Evolutionary conservation across 2,888 invertebrate species (phyloP).

Genomic region (Salticus scenicus): DNA sequence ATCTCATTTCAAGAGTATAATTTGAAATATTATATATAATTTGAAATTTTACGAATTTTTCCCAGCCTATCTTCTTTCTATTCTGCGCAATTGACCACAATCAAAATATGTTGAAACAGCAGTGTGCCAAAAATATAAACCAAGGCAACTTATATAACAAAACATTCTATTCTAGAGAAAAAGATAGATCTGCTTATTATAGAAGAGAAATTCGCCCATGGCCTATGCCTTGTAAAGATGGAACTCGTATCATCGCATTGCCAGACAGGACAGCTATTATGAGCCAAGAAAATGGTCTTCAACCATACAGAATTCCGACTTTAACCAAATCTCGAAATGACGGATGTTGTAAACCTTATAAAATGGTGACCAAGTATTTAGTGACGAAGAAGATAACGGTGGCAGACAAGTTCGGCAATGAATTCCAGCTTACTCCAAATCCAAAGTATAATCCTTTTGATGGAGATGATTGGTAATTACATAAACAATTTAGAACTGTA

Average conservation of each 20-base stretch:
- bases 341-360: constrained; percentile 7
- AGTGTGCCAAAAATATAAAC: too few species aligned
- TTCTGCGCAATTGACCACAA: too few species aligned
- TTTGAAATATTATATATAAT: too few species aligned
- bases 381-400: background rate
- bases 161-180: too few species aligned
- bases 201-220: constrained; percentile 23
- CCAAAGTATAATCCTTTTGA: constrained; percentile 33
- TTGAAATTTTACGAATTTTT: too few species aligned
- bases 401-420: constrained; percentile 21
- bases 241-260: background rate
- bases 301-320: background rate
- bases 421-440: constrained; percentile 17
- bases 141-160: too few species aligned
- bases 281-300: background rate
- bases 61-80: too few species aligned
- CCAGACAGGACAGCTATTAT: constrained; percentile 22
- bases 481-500: too few species aligned
- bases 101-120: too few species aligned
- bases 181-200: background rate
- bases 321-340: background rate
- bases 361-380: constrained; percentile 5
- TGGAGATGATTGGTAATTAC: too few species aligned
- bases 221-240: constrained; percentile 54
- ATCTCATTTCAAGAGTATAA: too few species aligned